Evolutionary conservation across 2,888 invertebrate genomes (phyloP).

Genomic region (Mythimna pallens): DNA sequence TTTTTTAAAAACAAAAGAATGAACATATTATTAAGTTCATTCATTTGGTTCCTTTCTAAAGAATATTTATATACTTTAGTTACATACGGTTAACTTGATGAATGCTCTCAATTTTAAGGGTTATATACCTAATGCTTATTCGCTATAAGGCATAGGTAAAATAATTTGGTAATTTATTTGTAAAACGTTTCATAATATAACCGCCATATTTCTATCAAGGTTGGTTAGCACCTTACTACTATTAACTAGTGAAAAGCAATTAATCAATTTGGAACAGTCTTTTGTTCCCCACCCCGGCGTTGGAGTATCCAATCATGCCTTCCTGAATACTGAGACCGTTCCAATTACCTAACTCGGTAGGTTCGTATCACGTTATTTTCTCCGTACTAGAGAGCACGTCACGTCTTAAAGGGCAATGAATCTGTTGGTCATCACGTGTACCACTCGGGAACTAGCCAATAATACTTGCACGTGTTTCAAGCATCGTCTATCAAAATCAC

Average conservation of each 20-base stretch:
- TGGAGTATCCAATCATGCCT: not conserved
- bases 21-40: too few species aligned
- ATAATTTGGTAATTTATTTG: too few species aligned
- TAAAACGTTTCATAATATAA: not conserved
- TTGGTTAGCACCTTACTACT: not conserved
- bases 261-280: not conserved
- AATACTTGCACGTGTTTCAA: conserved; percentile 11
- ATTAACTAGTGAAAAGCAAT: not conserved
- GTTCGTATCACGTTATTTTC: conserved; percentile 34
- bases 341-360: not conserved
- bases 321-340: not conserved
- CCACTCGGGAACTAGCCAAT: conserved; percentile 25
- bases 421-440: conserved; percentile 40
- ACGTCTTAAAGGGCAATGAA: conserved; percentile 40
- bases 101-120: not conserved
- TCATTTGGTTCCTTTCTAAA: too few species aligned
- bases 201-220: not conserved
- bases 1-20: too few species aligned
- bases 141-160: too few species aligned
- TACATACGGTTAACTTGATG: not conserved
- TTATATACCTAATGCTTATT: too few species aligned
- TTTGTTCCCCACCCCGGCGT: not conserved
- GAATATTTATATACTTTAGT: too few species aligned
- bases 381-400: conserved; percentile 20
- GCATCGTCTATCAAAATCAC: conserved; percentile 19